A percentile compares a stretch with the other conserved stretches of the same genome.
These are phyloP conservation scores for Oncorhynchus mykiss DNA, from an alignment of 2,113 vertebrate genomes.

Conservation along the genomic window DNA sequence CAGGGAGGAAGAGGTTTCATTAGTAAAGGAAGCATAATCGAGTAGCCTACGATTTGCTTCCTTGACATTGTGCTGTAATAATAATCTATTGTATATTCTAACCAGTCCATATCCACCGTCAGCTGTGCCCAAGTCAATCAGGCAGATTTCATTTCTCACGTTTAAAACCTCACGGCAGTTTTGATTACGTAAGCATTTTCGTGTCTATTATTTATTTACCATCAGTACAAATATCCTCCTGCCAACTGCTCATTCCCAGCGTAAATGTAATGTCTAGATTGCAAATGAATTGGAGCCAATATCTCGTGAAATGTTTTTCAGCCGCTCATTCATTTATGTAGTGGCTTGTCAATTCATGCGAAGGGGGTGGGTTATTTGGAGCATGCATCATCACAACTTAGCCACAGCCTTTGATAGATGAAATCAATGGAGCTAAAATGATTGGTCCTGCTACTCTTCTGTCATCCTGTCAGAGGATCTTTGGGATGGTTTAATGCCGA, in stretches of 20 bases:
- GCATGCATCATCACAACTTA: background rate
- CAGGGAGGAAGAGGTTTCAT: slow-evolving; percentile 24
- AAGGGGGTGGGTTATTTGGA: background rate
- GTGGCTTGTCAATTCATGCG: slow-evolving; percentile 8
- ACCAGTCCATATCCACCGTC: slow-evolving; percentile 15
- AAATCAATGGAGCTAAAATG: slow-evolving; percentile 2
- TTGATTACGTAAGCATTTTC: slow-evolving; percentile 62
- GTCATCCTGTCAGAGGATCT: slow-evolving; percentile 13
- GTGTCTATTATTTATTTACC: slow-evolving; percentile 34
- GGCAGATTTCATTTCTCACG: slow-evolving; percentile 55
- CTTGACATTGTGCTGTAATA: slow-evolving; percentile 16
- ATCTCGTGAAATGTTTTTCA: slow-evolving; percentile 3
- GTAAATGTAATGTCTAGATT: background rate
- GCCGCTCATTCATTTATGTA: slow-evolving; percentile 11
- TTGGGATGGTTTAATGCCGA: background rate
- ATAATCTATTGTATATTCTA: slow-evolving; percentile 14
- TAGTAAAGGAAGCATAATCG: slow-evolving; percentile 1
- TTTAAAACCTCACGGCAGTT: slow-evolving; percentile 49
- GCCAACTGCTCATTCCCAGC: slow-evolving; percentile 4
- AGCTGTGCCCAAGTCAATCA: slow-evolving; percentile 35
- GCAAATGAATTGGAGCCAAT: background rate
- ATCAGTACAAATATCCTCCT: slow-evolving; percentile 22
- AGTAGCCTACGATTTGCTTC: background rate
- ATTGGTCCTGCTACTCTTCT: background rate
- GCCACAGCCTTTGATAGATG: background rate